Evolutionary conservation across 2,888 invertebrate genomes (phyloP).

Genomic region (Lochmaea capreae): DNA sequence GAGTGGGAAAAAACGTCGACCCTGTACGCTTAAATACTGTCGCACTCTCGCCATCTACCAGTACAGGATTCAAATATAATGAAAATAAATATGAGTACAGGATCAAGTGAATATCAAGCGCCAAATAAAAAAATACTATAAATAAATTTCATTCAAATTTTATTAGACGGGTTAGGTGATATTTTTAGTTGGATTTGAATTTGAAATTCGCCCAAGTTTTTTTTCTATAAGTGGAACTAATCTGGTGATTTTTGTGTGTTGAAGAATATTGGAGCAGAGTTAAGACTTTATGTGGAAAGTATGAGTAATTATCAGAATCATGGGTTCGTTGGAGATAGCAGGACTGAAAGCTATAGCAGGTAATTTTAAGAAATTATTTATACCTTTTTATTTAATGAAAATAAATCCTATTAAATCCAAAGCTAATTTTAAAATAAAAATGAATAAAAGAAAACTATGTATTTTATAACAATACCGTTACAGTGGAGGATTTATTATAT

Average conservation of each 20-base stretch:
- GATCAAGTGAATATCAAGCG: not conserved
- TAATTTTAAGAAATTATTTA: conserved; percentile 22
- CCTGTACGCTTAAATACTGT: conserved; percentile 11
- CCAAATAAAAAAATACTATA: not conserved
- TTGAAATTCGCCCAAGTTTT: not conserved
- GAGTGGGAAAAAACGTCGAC: conserved; percentile 13
- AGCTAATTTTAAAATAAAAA: no score
- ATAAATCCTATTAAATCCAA: no score
- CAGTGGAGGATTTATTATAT: no score
- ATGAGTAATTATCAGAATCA: conserved; percentile 43
- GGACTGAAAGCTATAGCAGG: conserved; percentile 44
- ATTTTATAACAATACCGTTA: no score
- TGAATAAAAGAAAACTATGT: no score
- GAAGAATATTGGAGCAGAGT: conserved; percentile 16
- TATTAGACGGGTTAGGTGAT: not conserved
- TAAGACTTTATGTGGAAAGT: conserved; percentile 27
- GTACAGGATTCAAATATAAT: conserved; percentile 13
- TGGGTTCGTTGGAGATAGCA: conserved; percentile 45
- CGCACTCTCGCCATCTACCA: conserved; percentile 15
- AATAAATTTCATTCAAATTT: not conserved
- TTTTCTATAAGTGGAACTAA: not conserved
- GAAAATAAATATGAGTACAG: not conserved
- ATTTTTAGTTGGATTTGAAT: not conserved
- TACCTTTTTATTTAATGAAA: not conserved
- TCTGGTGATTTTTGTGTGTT: conserved; percentile 16